Evolutionary conservation across 2,113 vertebrate genomes (phyloP).

Genomic region (Eurystomus gularis): DNA sequence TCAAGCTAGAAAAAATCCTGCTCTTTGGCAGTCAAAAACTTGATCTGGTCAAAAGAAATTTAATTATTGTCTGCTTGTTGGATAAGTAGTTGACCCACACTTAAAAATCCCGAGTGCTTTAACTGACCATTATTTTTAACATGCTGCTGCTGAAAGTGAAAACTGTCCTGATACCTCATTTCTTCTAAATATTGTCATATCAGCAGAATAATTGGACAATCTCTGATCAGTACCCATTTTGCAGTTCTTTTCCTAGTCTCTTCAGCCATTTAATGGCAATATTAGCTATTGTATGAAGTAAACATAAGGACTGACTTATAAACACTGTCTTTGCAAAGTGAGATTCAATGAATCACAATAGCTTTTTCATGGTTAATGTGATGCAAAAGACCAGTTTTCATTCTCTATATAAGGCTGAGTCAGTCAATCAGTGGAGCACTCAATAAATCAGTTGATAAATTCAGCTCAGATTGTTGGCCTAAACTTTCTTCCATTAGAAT

Average conservation of each 20-base stretch:
- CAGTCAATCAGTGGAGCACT: background rate
- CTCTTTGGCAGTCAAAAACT: slow-evolving; percentile 48
- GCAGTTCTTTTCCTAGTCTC: background rate
- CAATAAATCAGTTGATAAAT: background rate
- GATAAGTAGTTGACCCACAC: background rate
- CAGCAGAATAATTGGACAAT: background rate
- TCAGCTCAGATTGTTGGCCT: background rate
- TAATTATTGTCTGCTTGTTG: slow-evolving; percentile 36
- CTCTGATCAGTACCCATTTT: background rate
- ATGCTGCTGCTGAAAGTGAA: background rate
- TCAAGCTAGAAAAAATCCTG: slow-evolving; percentile 39
- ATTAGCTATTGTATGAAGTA: background rate
- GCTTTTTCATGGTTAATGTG: background rate
- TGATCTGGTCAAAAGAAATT: slow-evolving; percentile 37
- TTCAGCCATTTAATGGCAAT: background rate
- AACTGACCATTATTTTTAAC: background rate
- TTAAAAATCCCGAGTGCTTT: background rate
- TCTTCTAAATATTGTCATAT: background rate
- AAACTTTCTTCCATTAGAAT: background rate
- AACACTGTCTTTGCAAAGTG: background rate
- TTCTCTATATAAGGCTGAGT: background rate
- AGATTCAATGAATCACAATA: background rate
- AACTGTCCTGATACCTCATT: background rate
- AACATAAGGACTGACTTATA: background rate
- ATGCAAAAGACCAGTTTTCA: background rate